These are phyloP conservation scores for Xanthorhoe spadicearia DNA, from an alignment of 2,888 invertebrate genomes.

Conservation along the genomic window DNA sequence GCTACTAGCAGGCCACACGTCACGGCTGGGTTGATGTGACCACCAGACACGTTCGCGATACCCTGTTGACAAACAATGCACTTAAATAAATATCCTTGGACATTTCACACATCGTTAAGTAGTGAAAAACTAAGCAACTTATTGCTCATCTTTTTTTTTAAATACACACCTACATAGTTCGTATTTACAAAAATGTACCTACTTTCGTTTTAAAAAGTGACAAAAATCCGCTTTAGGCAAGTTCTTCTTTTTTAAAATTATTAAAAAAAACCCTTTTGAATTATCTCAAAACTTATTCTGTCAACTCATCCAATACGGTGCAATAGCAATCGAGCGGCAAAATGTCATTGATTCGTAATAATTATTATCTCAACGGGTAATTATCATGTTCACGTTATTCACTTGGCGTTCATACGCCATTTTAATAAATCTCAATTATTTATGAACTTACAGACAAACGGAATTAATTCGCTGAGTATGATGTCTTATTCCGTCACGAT, in stretches of 20 bases:
- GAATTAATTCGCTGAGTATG: constrained; percentile 25
- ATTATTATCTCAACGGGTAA: constrained; percentile 25
- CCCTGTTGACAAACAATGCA: constrained; percentile 83
- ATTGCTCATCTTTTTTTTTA: too few species aligned
- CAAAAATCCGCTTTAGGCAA: too few species aligned
- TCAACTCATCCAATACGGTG: neutral
- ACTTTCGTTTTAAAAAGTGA: too few species aligned
- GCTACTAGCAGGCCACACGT: constrained; percentile 92
- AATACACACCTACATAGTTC: too few species aligned
- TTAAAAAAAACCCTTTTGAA: too few species aligned
- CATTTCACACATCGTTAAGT: neutral
- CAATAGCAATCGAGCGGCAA: constrained; percentile 22
- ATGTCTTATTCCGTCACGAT: constrained; percentile 9
- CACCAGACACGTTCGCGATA: constrained; percentile 94
- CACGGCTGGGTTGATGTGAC: constrained; percentile 97
- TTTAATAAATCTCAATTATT: constrained; percentile 43
- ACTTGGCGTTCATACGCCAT: constrained; percentile 22
- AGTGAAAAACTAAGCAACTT: too few species aligned
- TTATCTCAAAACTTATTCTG: neutral
- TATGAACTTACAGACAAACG: constrained; percentile 25
- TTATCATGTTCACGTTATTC: constrained; percentile 25
- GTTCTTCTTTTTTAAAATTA: too few species aligned
- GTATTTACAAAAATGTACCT: too few species aligned
- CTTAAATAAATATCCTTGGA: too few species aligned
- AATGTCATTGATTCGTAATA: constrained; percentile 28